phyloP scores from a whole-genome alignment of 2,888 invertebrate species.

The Diabrotica balteata region DNA sequence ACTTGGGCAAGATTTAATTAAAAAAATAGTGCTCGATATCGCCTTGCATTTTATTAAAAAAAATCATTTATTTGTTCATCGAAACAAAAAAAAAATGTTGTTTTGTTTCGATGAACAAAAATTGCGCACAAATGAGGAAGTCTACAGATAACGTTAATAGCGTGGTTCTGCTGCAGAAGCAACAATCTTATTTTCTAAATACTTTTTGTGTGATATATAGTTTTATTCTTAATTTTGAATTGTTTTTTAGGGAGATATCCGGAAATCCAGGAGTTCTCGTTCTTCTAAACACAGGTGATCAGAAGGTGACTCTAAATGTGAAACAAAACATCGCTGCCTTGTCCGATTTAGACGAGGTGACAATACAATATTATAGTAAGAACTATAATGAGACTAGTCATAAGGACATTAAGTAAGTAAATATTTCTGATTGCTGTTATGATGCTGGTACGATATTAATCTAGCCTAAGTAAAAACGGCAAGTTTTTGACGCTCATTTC shows the following conservation, averaged over 20 bases:
- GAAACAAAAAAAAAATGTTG: no score
- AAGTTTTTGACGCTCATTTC: neutral
- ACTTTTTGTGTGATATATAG: neutral
- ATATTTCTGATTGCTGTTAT: neutral
- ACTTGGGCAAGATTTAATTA: no score
- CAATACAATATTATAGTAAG: slow-evolving; percentile 66
- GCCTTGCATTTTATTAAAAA: no score
- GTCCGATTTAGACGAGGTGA: slow-evolving; percentile 67
- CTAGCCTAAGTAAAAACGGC: neutral
- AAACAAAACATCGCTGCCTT: slow-evolving; percentile 57
- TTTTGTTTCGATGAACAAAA: no score
- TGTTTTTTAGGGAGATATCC: slow-evolving; percentile 68
- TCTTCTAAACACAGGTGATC: slow-evolving; percentile 70
- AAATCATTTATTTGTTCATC: no score
- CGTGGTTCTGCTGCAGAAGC: no score
- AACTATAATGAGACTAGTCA: slow-evolving; percentile 60
- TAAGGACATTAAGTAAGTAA: slow-evolving; percentile 59
- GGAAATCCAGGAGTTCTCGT: slow-evolving; percentile 80
- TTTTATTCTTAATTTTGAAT: slow-evolving; percentile 1
- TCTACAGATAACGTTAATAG: no score
- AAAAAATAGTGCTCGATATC: no score
- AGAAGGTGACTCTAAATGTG: slow-evolving; percentile 63
- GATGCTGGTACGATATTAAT: no score
- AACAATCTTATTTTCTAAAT: no score
- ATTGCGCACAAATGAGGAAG: no score